These are phyloP conservation scores for Myotis findleyi DNA, from an alignment of 2,797 vertebrate species.

Conservation along the genomic window DNA sequence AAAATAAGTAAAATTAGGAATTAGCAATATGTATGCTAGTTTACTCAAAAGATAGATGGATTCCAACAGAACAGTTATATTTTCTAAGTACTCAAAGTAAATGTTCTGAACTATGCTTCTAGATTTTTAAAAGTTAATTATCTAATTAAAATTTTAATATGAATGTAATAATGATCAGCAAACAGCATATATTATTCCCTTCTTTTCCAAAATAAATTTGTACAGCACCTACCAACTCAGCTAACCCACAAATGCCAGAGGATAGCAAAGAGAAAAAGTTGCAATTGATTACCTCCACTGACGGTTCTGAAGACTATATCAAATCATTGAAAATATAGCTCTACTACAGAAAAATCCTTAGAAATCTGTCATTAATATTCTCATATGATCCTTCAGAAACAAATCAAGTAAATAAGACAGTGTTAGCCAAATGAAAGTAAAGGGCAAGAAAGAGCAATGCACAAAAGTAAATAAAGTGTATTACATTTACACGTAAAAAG, in stretches of 20 bases:
- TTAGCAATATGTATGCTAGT: background rate
- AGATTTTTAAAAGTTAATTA: conserved; percentile 30
- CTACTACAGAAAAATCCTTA: background rate
- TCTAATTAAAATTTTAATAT: background rate
- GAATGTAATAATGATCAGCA: background rate
- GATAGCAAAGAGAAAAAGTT: background rate
- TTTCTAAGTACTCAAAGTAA: conserved; percentile 34
- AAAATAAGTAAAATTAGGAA: conserved; percentile 3
- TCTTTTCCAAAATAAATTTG: background rate
- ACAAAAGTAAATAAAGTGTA: background rate
- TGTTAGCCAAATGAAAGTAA: background rate
- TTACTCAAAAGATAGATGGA: background rate
- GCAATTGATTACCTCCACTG: background rate
- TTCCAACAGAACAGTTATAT: background rate
- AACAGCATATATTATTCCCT: background rate
- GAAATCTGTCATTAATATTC: background rate
- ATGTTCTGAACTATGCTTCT: background rate
- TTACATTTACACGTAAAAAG: background rate
- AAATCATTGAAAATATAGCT: background rate
- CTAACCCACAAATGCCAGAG: background rate
- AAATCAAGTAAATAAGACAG: background rate
- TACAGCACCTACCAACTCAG: background rate
- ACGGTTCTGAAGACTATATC: background rate
- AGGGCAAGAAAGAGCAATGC: background rate
- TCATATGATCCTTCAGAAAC: background rate